Evolutionary conservation across 2,113 vertebrate species (phyloP).

Genomic region (Pseudorasbora parva): DNA sequence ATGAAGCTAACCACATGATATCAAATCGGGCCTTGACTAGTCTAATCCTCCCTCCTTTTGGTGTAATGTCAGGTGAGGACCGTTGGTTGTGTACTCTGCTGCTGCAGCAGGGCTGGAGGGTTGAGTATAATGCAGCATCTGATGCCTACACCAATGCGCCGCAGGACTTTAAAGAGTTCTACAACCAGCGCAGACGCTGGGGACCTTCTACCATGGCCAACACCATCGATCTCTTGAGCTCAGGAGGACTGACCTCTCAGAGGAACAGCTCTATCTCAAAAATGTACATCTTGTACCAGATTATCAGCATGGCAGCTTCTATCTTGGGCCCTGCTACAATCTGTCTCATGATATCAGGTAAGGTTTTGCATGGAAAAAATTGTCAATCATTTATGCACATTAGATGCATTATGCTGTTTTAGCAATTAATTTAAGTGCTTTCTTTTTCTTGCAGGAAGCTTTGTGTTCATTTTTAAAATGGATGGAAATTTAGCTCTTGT

Average conservation of each 20-base stretch:
- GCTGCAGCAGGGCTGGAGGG: slow-evolving; percentile 77
- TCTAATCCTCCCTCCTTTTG: not conserved
- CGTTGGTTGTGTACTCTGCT: slow-evolving; percentile 78
- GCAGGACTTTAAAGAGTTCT: slow-evolving; percentile 77
- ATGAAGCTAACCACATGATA: not conserved
- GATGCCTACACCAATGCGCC: slow-evolving; percentile 79
- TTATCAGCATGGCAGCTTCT: slow-evolving; percentile 64
- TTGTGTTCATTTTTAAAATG: slow-evolving; percentile 51
- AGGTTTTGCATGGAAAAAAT: not conserved
- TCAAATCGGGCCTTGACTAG: not conserved
- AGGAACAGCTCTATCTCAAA: slow-evolving; percentile 75
- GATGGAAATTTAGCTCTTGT: slow-evolving; percentile 38
- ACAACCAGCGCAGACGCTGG: slow-evolving; percentile 77
- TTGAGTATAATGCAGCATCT: slow-evolving; percentile 77
- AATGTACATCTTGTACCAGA: slow-evolving; percentile 76
- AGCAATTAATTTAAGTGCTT: not conserved
- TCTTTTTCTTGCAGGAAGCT: slow-evolving; percentile 62
- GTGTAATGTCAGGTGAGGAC: slow-evolving; percentile 70
- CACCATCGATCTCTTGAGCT: slow-evolving; percentile 68
- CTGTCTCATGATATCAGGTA: slow-evolving; percentile 70
- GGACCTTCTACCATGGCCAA: slow-evolving; percentile 77
- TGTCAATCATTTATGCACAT: not conserved
- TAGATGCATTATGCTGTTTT: not conserved
- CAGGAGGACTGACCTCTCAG: slow-evolving; percentile 55
- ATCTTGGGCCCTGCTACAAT: slow-evolving; percentile 74